Percentiles rank a stretch among this genome's conserved stretches.
Evolutionary conservation across 2,113 vertebrate genomes (phyloP).

Genomic region (Clarias batrachus): DNA sequence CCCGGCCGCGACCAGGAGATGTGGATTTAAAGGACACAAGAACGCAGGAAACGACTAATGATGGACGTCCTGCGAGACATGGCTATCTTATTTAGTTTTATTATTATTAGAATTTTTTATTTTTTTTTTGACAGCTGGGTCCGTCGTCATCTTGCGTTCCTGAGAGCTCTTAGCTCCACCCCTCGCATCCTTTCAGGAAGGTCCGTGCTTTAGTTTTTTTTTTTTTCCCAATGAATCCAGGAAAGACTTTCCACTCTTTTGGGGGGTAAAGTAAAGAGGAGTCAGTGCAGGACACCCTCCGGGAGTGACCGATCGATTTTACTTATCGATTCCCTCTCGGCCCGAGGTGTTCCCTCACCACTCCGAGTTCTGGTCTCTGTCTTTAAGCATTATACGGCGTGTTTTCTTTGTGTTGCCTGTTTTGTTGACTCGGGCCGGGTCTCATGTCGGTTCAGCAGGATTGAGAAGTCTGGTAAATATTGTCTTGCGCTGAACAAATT

Average conservation of each 20-base stretch:
- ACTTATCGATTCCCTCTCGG: neutral
- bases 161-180: neutral
- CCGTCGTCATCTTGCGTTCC: conserved; percentile 1
- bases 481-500: conserved; percentile 8
- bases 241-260: neutral
- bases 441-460: conserved; percentile 6
- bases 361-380: neutral
- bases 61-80: conserved; percentile 33
- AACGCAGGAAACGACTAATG: conserved; percentile 30
- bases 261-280: neutral
- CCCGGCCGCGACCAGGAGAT: neutral
- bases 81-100: neutral
- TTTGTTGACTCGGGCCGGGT: neutral
- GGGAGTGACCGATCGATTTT: neutral
- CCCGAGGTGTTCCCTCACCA: neutral
- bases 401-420: conserved; percentile 4
- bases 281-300: neutral
- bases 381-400: neutral
- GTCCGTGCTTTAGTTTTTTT: neutral
- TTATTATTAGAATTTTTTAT: neutral
- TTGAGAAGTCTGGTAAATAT: conserved; percentile 29
- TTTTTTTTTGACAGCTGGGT: conserved; percentile 30
- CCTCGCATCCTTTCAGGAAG: neutral
- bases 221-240: neutral
- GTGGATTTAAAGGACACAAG: conserved; percentile 16